Evolutionary conservation across 2,113 vertebrate species (phyloP), one percentile per base, ranked within the genome.

Genomic region (Varanus komodoensis): DNA sequence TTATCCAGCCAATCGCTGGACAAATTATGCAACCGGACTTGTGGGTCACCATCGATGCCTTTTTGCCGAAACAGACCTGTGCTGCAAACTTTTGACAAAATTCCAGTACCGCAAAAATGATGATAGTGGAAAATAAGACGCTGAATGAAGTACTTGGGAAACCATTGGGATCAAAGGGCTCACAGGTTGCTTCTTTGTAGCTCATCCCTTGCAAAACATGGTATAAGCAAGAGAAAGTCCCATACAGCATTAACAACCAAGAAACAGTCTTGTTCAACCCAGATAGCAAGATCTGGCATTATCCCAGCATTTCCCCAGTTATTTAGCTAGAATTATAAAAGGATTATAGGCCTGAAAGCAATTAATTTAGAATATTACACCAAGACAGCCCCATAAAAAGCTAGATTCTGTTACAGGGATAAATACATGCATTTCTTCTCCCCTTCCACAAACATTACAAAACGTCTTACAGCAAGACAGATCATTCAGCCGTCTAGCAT

Each of bases 201-300:
- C 92, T 93, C 94, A 29, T 25, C 23, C 52, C 67, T 61, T 54
- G 50, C 29, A 68, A 34, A 17, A 48, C 8, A 23, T 17, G 7
- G 32, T 34, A 11, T 80, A 73, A 64, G 21, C 14, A 57, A 15
- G 32, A 78, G 12, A 23, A 88, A 73, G n/a, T 69, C 73, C 67
- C 57, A 32, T 27, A 84, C 19, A 27, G 57, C 92, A 64, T 23
- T 48, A 93, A 92, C 93, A 90, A 95, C 90, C 91, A 86, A 94
- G 91, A 77, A 93, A 92, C 91, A 87, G 85, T 94, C 92, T 91
- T 93, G 91, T 93, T 94, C 92, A 93, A 88, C 91, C 86, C 23
- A 34, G 93, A 93, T 92, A 93, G 85, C 90, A 95, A 90, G 32
- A 2, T 19, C 87, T 61, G 87, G 83, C 19, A 0, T 0, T 3